Evolutionary conservation across 2,888 invertebrate species (phyloP), one percentile per base, ranked within the genome.

Genomic region (Arctia plantaginis): DNA sequence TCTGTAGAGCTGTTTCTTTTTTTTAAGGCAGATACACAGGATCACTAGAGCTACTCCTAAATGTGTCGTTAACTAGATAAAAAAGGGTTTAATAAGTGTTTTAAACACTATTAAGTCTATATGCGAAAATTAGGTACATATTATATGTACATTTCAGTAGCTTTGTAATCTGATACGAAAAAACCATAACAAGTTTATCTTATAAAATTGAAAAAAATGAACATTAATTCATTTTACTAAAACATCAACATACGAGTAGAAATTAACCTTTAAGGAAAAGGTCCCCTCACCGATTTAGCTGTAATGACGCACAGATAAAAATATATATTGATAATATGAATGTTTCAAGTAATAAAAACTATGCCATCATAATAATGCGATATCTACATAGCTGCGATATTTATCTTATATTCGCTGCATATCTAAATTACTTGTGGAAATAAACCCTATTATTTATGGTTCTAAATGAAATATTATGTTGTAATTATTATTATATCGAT

Each of bases 321-420:
- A n/a, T 27, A 15, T 18, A 1, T 62, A 30, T 62, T 59, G 66
- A 67, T 67, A 47, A 67, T 33, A 23, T 33, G 47, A 67, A 33
- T 30, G 27, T 67, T 47, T 67, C 67, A n/a, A 4, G 13, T 47
- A 18, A 30, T 67, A 47, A 47, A 39, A 39, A 39, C 59, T 62
- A 62, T 41, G 27, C 62, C 30, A 59, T 62, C n/a, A 59, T n/a
- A 69, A 62, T 70, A 30, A 41, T 62, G 3, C n/a, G 51, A 68
- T 33, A n/a, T 27, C 62, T 30, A 30, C 30, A 18, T 30, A 62
- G 15, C 30, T 7, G 51, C 30, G 59, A 62, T 62, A 30, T 62
- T 15, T 59, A 59, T 68, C 51, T 47, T 51, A 51, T 68, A 68
- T 33, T 55, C 33, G 20, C 20, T 47, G 33, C n/a, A 44, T 64